Conservation (phyloP, 2,888 invertebrate genomes). For the Drosophila austrosaltans region DNA sequence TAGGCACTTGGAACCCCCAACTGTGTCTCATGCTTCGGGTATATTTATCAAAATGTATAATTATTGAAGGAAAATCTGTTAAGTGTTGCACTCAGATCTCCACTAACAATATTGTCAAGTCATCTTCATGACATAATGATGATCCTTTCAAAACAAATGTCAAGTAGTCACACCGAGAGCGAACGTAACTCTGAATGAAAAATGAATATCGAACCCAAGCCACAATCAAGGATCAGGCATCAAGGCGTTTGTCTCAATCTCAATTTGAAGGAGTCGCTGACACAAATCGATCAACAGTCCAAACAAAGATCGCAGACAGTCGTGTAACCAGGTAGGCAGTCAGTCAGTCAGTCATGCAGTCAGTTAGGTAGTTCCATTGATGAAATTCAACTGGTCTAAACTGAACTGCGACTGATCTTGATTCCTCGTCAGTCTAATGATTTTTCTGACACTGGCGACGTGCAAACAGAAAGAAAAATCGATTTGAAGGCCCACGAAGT, state of each 20-base stretch:
- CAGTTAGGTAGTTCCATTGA: conserved; percentile 38
- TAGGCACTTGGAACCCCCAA: conserved; percentile 37
- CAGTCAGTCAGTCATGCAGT: not conserved
- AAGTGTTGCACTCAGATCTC: conserved; percentile 19
- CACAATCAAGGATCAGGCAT: conserved; percentile 58
- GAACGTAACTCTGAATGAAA: conserved; percentile 56
- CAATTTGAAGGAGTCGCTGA: conserved; percentile 58
- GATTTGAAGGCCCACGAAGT: conserved; percentile 18
- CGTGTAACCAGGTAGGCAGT: conserved; percentile 43
- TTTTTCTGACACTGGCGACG: conserved; percentile 67
- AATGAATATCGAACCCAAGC: conserved; percentile 44
- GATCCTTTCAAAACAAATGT: conserved; percentile 55
- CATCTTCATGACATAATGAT: conserved; percentile 62
- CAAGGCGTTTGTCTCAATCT: conserved; percentile 50
- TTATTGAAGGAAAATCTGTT: conserved; percentile 53
- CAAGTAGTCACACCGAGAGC: conserved; percentile 50
- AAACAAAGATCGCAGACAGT: conserved; percentile 17
- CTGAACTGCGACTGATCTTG: conserved; percentile 46
- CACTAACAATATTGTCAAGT: conserved; percentile 48
- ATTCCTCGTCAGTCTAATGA: conserved; percentile 69
- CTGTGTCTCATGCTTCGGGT: conserved; percentile 47
- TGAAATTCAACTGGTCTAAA: conserved; percentile 22
- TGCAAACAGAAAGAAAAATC: conserved; percentile 55
- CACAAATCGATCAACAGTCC: conserved; percentile 69
- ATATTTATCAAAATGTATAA: conserved; percentile 68